Percentiles rank a stretch among this genome's conserved stretches.
phyloP scores from a whole-genome alignment of 2,888 invertebrate genomes.

The Sialis lutaria region DNA sequence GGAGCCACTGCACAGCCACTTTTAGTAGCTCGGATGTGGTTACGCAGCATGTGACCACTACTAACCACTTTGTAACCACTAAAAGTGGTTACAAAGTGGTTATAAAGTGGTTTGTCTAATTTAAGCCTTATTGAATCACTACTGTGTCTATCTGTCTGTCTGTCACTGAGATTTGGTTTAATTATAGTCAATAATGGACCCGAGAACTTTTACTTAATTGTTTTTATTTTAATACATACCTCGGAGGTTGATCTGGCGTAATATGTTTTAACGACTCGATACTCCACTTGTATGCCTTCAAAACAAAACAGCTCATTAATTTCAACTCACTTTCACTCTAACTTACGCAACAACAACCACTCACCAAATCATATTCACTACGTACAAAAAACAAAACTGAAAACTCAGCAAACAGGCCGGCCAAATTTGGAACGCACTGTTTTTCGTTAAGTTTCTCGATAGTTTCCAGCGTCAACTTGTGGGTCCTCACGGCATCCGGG shows the following conservation, averaged over 20 bases:
- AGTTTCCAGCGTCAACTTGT: constrained; percentile 35
- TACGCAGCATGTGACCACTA: no score
- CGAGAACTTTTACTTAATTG: no score
- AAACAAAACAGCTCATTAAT: constrained; percentile 11
- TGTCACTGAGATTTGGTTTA: no score
- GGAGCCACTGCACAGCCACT: no score
- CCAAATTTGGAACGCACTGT: constrained; percentile 31
- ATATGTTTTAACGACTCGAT: constrained; percentile 55
- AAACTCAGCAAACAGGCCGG: constrained; percentile 68
- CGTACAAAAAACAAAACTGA: constrained; percentile 67
- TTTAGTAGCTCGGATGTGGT: no score
- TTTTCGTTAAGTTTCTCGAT: constrained; percentile 30
- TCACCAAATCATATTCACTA: constrained; percentile 69
- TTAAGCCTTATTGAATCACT: no score
- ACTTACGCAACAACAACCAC: constrained; percentile 13
- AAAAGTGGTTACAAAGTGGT: no score
- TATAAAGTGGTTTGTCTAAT: no score
- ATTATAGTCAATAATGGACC: no score
- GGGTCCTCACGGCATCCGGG: constrained; percentile 55
- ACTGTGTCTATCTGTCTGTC: no score
- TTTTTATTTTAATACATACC: no score
- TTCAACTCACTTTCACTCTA: constrained; percentile 3
- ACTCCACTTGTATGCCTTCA: constrained; percentile 56
- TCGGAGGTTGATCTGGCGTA: constrained; percentile 39
- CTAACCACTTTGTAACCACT: no score